A percentile compares a stretch with the other conserved stretches of the same genome.
Conservation (phyloP, 2,113 vertebrate species). For the Phalacrocorax pelagicus region DNA sequence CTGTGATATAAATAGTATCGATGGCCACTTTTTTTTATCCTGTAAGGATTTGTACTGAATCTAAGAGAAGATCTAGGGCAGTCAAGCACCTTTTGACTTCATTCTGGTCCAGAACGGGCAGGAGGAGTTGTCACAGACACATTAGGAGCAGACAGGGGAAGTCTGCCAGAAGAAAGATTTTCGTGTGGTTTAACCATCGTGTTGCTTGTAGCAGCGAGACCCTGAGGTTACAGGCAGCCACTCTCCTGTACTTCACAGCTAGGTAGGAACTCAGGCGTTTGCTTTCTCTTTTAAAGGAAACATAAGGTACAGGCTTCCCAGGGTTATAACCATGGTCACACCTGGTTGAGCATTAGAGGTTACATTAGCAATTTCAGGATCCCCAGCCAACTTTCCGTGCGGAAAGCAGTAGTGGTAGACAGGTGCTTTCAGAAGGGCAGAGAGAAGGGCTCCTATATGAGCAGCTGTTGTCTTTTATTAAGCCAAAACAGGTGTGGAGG, state of each 20-base stretch:
- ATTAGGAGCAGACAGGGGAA: not conserved
- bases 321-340: not conserved
- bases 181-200: not conserved
- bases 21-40: not conserved
- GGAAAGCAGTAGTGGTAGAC: not conserved
- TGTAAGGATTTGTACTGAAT: not conserved
- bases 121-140: not conserved
- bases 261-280: not conserved
- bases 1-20: not conserved
- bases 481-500: not conserved
- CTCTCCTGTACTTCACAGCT: not conserved
- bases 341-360: not conserved
- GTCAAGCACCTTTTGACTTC: not conserved
- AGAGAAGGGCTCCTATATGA: not conserved
- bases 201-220: not conserved
- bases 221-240: not conserved
- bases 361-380: not conserved
- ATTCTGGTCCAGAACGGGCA: not conserved
- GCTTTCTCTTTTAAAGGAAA: not conserved
- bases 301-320: not conserved
- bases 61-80: not conserved
- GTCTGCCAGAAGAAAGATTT: not conserved
- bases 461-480: conserved; percentile 4
- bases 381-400: not conserved
- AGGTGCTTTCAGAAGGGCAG: not conserved